phyloP scores from a whole-genome alignment of 1,140 invertebrate species.

The Penaeus japonicus region DNA sequence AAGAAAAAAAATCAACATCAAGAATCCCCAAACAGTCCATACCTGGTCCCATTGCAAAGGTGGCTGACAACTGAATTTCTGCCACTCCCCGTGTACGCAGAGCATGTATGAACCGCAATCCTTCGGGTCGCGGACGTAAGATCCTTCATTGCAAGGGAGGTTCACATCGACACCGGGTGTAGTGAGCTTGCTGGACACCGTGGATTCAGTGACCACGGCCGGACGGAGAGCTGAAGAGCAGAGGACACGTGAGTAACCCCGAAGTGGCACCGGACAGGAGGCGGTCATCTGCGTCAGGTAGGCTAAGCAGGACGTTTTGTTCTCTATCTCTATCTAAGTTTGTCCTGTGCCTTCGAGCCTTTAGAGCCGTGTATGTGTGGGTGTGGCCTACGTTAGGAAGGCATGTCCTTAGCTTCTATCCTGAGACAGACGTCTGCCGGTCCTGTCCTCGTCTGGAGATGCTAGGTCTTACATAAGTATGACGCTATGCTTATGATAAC shows the following conservation, averaged over 20 bases:
- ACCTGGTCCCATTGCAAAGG: constrained; percentile 79
- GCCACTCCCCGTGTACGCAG: constrained; percentile 80
- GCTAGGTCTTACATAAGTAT: too few species aligned
- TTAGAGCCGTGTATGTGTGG: background rate
- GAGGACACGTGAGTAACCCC: background rate
- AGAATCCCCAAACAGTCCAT: background rate
- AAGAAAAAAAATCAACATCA: too few species aligned
- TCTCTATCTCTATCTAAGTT: background rate
- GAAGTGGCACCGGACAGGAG: background rate
- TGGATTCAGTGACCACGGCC: background rate
- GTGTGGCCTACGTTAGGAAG: too few species aligned
- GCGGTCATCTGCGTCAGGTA: background rate
- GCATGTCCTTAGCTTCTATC: too few species aligned
- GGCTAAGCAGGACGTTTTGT: background rate
- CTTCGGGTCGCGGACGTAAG: constrained; percentile 71
- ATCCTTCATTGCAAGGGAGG: constrained; percentile 71
- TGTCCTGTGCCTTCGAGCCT: background rate
- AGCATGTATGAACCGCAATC: constrained; percentile 79
- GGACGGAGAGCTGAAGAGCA: constrained; percentile 21
- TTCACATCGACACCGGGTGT: background rate
- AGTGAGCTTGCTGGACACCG: background rate
- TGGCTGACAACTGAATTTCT: constrained; percentile 75
- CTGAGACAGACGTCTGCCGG: too few species aligned
- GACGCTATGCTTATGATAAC: too few species aligned
- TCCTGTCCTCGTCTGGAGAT: too few species aligned